Conservation (phyloP, 2,797 vertebrate genomes). For the Garrulus glandarius region DNA sequence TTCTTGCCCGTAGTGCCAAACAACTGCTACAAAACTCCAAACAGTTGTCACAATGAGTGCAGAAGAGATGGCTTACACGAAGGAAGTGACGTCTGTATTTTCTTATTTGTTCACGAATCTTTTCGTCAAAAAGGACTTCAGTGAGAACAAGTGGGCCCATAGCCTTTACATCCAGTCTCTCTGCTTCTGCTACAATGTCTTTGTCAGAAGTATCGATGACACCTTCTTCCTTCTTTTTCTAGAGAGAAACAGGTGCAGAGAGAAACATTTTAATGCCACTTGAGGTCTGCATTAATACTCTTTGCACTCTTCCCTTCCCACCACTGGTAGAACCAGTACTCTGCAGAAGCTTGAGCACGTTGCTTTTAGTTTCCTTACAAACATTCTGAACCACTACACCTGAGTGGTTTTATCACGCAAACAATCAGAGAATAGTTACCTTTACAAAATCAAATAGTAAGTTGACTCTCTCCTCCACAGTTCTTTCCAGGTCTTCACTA, state of each 20-base stretch:
- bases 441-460: slow-evolving; percentile 98
- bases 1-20: not conserved
- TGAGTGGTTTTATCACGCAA: not conserved
- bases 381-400: not conserved
- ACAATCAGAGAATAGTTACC: slow-evolving; percentile 61
- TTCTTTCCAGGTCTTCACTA: slow-evolving; percentile 93
- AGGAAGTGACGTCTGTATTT: slow-evolving; percentile 96
- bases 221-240: slow-evolving; percentile 94
- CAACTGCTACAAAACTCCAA: accelerated
- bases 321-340: not conserved
- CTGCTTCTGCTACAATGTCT: slow-evolving; percentile 93
- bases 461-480: slow-evolving; percentile 94
- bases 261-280: not conserved
- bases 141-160: slow-evolving; percentile 95
- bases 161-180: slow-evolving; percentile 93
- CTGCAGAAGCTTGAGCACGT: not conserved
- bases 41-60: accelerated
- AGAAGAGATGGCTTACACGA: slow-evolving; percentile 76
- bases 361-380: not conserved
- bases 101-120: slow-evolving; percentile 95
- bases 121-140: slow-evolving; percentile 93
- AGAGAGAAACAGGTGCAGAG: not conserved
- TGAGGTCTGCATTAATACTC: accelerated
- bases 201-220: slow-evolving; percentile 89
- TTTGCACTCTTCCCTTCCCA: too few species aligned